A percentile compares a stretch with the other conserved stretches of the same genome.
Conservation (phyloP, 2,113 vertebrate species). For the Scartelaos histophorus region DNA sequence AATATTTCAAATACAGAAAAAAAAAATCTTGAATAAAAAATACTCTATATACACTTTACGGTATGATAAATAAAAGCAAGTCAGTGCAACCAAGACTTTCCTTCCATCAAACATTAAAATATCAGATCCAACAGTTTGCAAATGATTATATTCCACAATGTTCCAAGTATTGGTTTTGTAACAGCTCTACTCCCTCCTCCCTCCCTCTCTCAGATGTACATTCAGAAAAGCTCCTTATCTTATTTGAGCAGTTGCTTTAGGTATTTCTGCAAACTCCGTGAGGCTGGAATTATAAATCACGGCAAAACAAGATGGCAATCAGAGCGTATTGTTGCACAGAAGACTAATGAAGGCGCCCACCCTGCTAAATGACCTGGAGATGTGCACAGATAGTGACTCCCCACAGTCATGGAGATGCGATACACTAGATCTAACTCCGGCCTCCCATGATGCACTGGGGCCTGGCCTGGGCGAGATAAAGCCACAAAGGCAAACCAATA, state of each 20-base stretch:
- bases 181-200: conserved; percentile 23
- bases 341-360: conserved; percentile 76
- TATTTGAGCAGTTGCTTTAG: conserved; percentile 78
- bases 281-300: conserved; percentile 76
- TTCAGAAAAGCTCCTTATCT: conserved; percentile 76
- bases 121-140: background rate
- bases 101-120: background rate
- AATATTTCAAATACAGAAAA: too few relatives aligned
- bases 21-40: too few relatives aligned
- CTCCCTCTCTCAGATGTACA: conserved; percentile 59
- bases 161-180: background rate
- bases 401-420: conserved; percentile 55
- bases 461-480: conserved; percentile 72
- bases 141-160: background rate
- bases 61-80: too few relatives aligned
- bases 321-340: conserved; percentile 71
- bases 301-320: conserved; percentile 76
- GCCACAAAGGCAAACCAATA: conserved; percentile 63
- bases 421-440: conserved; percentile 48
- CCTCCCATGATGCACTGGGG: conserved; percentile 43
- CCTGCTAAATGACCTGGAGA: conserved; percentile 76
- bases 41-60: too few relatives aligned
- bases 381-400: conserved; percentile 67
- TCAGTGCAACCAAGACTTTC: background rate
- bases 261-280: conserved; percentile 75